Conservation (phyloP, 2,797 vertebrate species). For the Nyctibius grandis region DNA sequence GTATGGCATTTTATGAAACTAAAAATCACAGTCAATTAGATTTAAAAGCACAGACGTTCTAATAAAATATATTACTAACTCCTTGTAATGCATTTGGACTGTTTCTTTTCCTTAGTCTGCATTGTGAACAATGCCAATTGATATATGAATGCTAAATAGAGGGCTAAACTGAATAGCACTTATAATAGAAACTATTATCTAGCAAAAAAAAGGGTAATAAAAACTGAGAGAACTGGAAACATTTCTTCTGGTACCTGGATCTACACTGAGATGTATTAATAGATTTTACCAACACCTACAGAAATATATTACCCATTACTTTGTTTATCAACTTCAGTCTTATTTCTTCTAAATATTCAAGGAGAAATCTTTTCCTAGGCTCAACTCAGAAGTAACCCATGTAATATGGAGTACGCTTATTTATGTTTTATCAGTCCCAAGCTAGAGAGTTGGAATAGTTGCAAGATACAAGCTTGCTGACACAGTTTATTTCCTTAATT, state of each 20-base stretch:
- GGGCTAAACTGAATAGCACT: conserved; percentile 35
- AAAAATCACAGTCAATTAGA: conserved; percentile 63
- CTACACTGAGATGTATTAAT: neutral
- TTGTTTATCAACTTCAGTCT: conserved; percentile 25
- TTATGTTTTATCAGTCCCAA: neutral
- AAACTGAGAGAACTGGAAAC: neutral
- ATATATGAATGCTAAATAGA: conserved; percentile 28
- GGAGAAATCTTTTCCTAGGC: conserved; percentile 2
- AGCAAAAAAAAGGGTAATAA: neutral
- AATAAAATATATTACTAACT: conserved; percentile 61
- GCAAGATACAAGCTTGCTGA: neutral
- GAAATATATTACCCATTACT: conserved; percentile 8
- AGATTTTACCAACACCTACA: neutral
- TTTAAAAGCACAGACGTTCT: conserved; percentile 51
- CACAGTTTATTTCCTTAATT: conserved; percentile 49
- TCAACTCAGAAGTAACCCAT: neutral
- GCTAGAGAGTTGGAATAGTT: neutral
- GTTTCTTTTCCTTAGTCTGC: conserved; percentile 31
- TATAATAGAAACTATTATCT: neutral
- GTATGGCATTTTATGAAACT: conserved; percentile 59
- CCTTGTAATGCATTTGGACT: conserved; percentile 53
- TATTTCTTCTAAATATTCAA: conserved; percentile 47
- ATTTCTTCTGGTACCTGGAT: conserved; percentile 22
- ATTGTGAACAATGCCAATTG: neutral
- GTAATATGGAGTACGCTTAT: neutral